Evolutionary conservation across 2,888 invertebrate genomes (phyloP), one percentile per base, ranked within the genome.

Genomic region (Ennomos quercinarius): DNA sequence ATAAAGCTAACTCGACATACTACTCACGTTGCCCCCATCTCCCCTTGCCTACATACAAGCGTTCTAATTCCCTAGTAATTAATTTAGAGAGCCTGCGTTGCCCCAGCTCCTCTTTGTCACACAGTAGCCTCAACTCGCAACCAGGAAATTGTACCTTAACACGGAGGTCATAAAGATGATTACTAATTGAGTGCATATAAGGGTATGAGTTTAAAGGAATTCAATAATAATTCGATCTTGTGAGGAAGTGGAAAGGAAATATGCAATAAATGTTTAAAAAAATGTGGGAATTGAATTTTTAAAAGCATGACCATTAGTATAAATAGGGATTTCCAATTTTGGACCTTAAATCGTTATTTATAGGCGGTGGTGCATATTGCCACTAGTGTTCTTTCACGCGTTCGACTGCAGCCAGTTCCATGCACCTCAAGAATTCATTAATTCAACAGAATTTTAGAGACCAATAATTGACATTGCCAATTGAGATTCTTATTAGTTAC

Each of bases 51-150:
- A 51, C 60, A 47, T 53, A 52, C 45, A 57, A 56, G 47, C 62
- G 61, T 57, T 63, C 63, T 66, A 69, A 67, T 69, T 69, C 67
- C 63, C 62, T 61, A 55, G 62, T 69, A 69, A 71, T 71, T 71
- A 71, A 71, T 71, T 69, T 69, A 66, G 62, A 65, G 63, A 60
- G 65, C 36, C 56, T 51, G 62, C 64, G 55, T 59, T 53, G 38
- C 55, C 52, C 58, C 43, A 42, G 54, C 40, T 53, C 61, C 55
- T 50, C 67, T 59, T 61, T 52, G 58, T 59, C 39, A 37, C 57
- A 63, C 61, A 54, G 13, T 49, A 47, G 54, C 59, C 55, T 40
- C 36, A n/a, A 41, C 40, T 51, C 38, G 2, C 17, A 9, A 39
- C 49, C 51, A 49, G 55, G 47, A 66, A 59, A 64, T 45, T 56